Evolutionary conservation across 2,797 vertebrate species (phyloP).

Genomic region (Galagoides demidoff): DNA sequence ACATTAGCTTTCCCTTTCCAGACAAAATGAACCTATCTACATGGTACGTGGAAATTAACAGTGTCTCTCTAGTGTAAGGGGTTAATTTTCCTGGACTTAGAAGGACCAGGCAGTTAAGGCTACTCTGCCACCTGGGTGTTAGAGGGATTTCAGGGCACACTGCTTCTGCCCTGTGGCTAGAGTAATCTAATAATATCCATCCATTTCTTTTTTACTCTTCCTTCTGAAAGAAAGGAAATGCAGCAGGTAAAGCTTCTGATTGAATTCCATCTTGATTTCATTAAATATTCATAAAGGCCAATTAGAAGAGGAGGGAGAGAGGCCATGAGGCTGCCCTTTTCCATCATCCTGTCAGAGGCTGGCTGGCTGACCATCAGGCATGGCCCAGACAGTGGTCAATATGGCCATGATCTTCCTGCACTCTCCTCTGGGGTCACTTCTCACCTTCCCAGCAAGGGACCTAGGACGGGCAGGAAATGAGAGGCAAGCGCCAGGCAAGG

Average conservation of each 20-base stretch:
- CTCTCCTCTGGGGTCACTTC: constrained; percentile 87
- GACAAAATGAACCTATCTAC: not conserved
- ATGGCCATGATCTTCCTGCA: constrained; percentile 87
- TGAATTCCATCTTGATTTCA: constrained; percentile 96
- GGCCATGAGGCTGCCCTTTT: constrained; percentile 89
- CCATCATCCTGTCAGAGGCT: constrained; percentile 91
- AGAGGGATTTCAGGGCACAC: constrained; percentile 68
- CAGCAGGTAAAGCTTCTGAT: constrained; percentile 94
- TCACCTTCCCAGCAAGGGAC: constrained; percentile 56
- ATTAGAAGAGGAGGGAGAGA: constrained; percentile 95
- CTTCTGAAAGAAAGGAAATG: constrained; percentile 84
- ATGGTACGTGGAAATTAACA: not conserved
- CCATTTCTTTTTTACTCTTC: constrained; percentile 74
- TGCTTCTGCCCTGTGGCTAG: constrained; percentile 83
- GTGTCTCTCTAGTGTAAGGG: not conserved
- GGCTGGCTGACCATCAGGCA: constrained; percentile 88
- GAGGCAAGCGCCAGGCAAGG: constrained; percentile 42
- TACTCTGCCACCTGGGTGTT: not conserved
- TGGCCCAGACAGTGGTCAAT: constrained; percentile 88
- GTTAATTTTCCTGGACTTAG: not conserved
- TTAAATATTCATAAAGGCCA: constrained; percentile 98
- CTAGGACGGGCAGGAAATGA: constrained; percentile 71
- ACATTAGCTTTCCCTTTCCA: not conserved
- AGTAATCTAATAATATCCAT: constrained; percentile 89
- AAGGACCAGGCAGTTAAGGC: not conserved